Evolutionary conservation across 2,113 vertebrate genomes (phyloP).

Genomic region (Sorex araneus): DNA sequence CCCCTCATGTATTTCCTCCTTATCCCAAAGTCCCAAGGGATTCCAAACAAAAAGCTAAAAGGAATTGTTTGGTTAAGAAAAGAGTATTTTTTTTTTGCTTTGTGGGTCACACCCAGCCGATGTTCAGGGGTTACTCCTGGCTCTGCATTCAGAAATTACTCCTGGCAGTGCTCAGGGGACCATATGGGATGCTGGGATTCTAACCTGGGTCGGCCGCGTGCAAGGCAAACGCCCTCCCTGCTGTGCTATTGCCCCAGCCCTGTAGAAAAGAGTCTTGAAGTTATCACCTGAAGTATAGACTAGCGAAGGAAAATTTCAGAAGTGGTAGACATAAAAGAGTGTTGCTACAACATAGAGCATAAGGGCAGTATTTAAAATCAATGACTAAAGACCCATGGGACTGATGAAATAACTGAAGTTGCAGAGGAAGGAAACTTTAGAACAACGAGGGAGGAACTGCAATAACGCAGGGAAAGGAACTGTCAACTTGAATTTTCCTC

Average conservation of each 20-base stretch:
- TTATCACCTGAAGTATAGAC: not conserved
- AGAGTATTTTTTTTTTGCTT: no score
- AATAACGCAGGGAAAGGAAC: constrained; percentile 27
- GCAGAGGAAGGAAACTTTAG: not conserved
- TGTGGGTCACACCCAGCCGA: no score
- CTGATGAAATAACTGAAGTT: not conserved
- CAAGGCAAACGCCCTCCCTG: no score
- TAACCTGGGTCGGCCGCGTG: no score
- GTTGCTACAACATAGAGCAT: not conserved
- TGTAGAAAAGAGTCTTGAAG: not conserved
- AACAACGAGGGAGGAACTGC: not conserved
- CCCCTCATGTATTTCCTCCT: not conserved
- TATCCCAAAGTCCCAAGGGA: constrained; percentile 18
- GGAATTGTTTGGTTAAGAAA: constrained; percentile 19
- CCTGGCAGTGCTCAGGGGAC: no score
- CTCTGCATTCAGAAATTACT: no score
- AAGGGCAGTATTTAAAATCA: not conserved
- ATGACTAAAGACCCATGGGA: not conserved
- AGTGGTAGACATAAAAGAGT: not conserved
- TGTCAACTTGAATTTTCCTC: constrained; percentile 10
- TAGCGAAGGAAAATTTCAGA: constrained; percentile 32
- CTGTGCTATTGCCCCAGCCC: no score
- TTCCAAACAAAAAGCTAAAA: not conserved
- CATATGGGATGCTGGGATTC: no score
- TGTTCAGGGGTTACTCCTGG: no score